Conservation (phyloP, 2,113 vertebrate genomes). For the Tonatia bakeri region DNA sequence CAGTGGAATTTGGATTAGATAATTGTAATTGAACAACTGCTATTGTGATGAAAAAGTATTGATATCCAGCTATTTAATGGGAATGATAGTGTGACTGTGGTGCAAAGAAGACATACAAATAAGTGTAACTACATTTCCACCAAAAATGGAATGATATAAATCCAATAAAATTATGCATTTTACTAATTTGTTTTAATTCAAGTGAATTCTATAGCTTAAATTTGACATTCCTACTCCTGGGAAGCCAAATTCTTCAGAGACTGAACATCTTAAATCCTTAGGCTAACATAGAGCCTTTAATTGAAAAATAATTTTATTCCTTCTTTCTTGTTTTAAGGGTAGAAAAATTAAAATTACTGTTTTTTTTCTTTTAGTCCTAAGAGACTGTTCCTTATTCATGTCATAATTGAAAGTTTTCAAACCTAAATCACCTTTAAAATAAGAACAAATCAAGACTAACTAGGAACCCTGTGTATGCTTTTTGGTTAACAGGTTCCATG, state of each 20-base stretch:
- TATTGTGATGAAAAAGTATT: not conserved
- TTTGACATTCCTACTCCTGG: slow-evolving; percentile 57
- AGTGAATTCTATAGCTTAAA: slow-evolving; percentile 62
- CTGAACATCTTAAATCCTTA: slow-evolving; percentile 67
- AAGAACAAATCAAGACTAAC: slow-evolving; percentile 56
- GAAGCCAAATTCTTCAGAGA: slow-evolving; percentile 68
- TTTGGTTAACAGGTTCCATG: slow-evolving; percentile 38
- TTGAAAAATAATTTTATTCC: slow-evolving; percentile 74
- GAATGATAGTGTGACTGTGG: not conserved
- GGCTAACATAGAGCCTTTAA: slow-evolving; percentile 68
- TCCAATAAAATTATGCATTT: slow-evolving; percentile 18
- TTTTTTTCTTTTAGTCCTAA: slow-evolving; percentile 61
- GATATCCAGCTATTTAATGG: not conserved
- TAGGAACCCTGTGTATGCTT: slow-evolving; percentile 36
- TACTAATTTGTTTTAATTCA: slow-evolving; percentile 57
- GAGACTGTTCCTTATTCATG: slow-evolving; percentile 70
- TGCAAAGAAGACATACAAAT: not conserved
- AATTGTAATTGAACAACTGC: not conserved
- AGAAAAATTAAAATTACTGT: slow-evolving; percentile 65
- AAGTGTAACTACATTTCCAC: not conserved
- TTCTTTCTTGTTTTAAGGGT: slow-evolving; percentile 59
- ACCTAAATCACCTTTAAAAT: slow-evolving; percentile 63
- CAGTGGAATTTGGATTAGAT: not conserved
- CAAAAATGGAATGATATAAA: not conserved
- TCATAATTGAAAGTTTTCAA: slow-evolving; percentile 74